Conservation (phyloP, 2,888 invertebrate genomes). For the Caenorhabditis sinica region DNA sequence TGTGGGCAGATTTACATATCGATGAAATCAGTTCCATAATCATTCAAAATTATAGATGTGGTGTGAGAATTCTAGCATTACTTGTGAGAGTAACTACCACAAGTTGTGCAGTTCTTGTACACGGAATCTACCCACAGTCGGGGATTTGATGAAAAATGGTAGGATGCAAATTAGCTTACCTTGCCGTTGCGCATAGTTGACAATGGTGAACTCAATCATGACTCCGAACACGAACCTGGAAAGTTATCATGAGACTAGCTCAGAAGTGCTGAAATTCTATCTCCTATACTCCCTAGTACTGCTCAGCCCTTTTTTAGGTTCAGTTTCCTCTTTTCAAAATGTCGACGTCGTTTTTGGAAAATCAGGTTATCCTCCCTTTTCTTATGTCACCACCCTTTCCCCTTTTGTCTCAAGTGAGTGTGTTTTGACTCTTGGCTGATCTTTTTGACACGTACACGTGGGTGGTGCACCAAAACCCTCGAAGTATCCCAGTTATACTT, state of each 20-base stretch:
- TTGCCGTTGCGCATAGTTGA: conserved; percentile 78
- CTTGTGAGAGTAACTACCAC: conserved; percentile 60
- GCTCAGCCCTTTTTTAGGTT: conserved; percentile 11
- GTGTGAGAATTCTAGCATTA: conserved; percentile 52
- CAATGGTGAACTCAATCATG: conserved; percentile 80
- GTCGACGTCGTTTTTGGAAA: conserved; percentile 21
- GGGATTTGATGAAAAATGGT: background rate
- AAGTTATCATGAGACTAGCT: background rate
- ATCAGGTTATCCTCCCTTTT: conserved; percentile 44
- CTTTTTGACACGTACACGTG: conserved; percentile 44
- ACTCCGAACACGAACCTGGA: conserved; percentile 79
- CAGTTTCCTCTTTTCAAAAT: conserved; percentile 6
- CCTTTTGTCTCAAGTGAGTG: conserved; percentile 49
- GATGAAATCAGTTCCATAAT: conserved; percentile 37
- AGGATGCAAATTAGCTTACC: conserved; percentile 61
- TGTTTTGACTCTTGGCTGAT: conserved; percentile 40
- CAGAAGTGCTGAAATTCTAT: background rate
- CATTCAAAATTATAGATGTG: conserved; percentile 55
- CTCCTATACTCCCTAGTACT: background rate
- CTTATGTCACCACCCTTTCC: conserved; percentile 29
- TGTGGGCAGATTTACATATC: conserved; percentile 6
- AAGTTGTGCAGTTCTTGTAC: conserved; percentile 49
- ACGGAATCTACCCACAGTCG: conserved; percentile 11
- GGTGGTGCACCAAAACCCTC: conserved; percentile 23
- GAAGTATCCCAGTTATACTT: conserved; percentile 46